Percentiles rank a stretch among this genome's conserved stretches.
These are phyloP conservation scores for Hedya salicella DNA, from an alignment of 2,888 invertebrate genomes.

Conservation along the genomic window DNA sequence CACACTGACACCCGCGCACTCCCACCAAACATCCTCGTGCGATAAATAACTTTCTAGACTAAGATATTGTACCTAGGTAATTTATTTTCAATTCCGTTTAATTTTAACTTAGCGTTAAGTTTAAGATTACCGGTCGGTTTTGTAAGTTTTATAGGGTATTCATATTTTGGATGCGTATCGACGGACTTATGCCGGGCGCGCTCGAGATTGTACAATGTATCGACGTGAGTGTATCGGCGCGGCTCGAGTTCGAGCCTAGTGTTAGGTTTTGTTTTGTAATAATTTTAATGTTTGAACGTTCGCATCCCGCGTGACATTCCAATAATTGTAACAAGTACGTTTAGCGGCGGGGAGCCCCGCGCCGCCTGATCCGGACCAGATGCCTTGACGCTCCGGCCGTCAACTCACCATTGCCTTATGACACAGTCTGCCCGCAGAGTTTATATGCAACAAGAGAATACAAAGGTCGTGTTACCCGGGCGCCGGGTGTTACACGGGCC, in stretches of 20 bases:
- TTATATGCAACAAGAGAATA: conserved; percentile 84
- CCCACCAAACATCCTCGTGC: conserved; percentile 73
- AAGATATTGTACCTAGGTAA: conserved; percentile 86
- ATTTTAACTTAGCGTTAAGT: conserved; percentile 84
- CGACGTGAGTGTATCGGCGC: conserved; percentile 70
- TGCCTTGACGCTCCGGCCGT: conserved; percentile 70
- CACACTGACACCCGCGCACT: conserved; percentile 78
- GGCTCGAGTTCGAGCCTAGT: conserved; percentile 69
- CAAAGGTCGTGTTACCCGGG: conserved; percentile 85
- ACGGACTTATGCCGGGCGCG: conserved; percentile 65
- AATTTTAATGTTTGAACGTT: conserved; percentile 71
- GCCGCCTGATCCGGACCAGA: conserved; percentile 67
- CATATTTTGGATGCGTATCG: conserved; percentile 72
- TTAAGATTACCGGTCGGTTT: conserved; percentile 82
- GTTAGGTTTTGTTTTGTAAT: conserved; percentile 76
- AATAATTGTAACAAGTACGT: conserved; percentile 74
- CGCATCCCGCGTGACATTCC: conserved; percentile 84
- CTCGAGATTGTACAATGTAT: conserved; percentile 74
- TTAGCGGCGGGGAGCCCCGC: conserved; percentile 54
- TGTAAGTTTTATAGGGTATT: conserved; percentile 85
- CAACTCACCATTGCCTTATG: conserved; percentile 83
- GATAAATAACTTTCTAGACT: conserved; percentile 84
- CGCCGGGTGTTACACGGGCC: conserved; percentile 81
- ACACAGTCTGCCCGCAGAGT: conserved; percentile 85
- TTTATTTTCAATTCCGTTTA: conserved; percentile 86